Percentiles rank a stretch among this genome's conserved stretches.
These are phyloP conservation scores for Propithecus perrieri DNA, from an alignment of 2,797 vertebrate genomes.

Conservation along the genomic window DNA sequence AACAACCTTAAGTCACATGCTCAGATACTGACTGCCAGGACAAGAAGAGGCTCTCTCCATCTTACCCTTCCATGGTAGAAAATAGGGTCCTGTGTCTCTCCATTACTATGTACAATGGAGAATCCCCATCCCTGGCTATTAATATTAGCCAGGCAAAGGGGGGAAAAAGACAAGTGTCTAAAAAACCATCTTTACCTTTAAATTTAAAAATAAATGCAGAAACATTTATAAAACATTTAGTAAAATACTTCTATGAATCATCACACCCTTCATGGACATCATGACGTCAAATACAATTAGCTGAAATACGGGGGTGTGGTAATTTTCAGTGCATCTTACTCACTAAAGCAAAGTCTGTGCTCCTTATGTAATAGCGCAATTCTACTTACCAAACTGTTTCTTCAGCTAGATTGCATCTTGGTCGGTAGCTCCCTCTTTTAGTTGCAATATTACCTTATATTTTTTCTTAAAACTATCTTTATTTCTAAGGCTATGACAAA, in stretches of 20 bases:
- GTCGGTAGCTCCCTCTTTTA: not conserved
- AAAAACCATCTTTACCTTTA: not conserved
- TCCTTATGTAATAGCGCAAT: not conserved
- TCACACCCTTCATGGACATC: not conserved
- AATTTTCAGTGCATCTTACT: fast-evolving
- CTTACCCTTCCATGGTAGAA: not conserved
- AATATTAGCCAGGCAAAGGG: not conserved
- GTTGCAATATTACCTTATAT: not conserved
- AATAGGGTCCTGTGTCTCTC: not conserved
- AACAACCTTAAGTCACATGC: not conserved
- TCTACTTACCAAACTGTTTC: not conserved
- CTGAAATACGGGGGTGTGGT: not conserved
- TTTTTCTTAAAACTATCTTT: not conserved
- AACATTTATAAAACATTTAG: not conserved
- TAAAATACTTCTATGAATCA: not conserved
- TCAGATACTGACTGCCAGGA: not conserved
- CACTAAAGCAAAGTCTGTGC: not conserved
- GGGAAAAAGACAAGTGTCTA: not conserved
- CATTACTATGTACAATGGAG: not conserved
- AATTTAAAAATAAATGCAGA: not conserved
- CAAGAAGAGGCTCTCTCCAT: not conserved
- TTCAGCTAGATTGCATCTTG: not conserved
- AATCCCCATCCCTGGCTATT: not conserved
- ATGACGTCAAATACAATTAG: not conserved
- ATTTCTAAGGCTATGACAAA: not conserved